These are phyloP conservation scores for Mesaphorura yosii DNA, from an alignment of 1,140 invertebrate species.

Conservation along the genomic window DNA sequence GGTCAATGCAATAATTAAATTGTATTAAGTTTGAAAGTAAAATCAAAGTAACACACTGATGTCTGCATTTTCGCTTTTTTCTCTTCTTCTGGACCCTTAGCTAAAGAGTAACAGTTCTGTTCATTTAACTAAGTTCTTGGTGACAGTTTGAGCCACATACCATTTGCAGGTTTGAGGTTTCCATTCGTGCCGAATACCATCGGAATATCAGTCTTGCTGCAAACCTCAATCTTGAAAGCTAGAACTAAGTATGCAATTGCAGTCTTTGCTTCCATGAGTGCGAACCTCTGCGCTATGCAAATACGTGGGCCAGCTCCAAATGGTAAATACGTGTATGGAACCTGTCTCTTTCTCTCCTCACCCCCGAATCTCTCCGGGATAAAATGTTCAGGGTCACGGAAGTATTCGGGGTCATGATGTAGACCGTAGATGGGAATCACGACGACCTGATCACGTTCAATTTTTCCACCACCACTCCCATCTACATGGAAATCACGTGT, in stretches of 20 bases:
- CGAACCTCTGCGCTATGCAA: constrained; percentile 35
- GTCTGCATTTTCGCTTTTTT: too few species aligned
- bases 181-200: background rate
- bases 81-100: too few species aligned
- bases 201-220: constrained; percentile 13
- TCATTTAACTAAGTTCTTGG: background rate
- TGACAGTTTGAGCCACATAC: constrained; percentile 36
- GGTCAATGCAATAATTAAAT: too few species aligned
- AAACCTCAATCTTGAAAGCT: constrained; percentile 12
- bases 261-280: constrained; percentile 10
- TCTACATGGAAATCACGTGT: constrained; percentile 10
- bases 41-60: too few species aligned
- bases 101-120: too few species aligned
- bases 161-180: constrained; percentile 36
- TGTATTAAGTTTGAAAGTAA: too few species aligned
- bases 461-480: background rate
- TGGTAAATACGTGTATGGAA: constrained; percentile 48
- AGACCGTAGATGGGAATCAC: constrained; percentile 44
- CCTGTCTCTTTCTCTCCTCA: constrained; percentile 38
- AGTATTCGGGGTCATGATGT: constrained; percentile 40
- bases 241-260: constrained; percentile 12
- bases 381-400: constrained; percentile 45
- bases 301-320: constrained; percentile 53
- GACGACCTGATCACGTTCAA: constrained; percentile 17
- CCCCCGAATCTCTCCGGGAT: constrained; percentile 50